Conservation (phyloP, 23 tunicate species). For the Ascidia mentula region DNA sequence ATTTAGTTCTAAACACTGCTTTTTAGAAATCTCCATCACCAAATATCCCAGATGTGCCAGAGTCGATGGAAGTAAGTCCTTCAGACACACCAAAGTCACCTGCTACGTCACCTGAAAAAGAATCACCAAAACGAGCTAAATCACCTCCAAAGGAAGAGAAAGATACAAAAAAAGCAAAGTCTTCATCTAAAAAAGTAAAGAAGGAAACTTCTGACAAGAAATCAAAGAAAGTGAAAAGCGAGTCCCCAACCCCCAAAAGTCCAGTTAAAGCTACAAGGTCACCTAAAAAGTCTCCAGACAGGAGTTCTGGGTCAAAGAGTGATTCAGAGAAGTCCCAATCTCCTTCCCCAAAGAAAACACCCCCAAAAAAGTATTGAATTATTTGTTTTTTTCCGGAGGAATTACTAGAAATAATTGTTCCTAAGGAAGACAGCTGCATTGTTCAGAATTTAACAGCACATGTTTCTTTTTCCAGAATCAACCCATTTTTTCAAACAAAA, state of each 20-base stretch:
- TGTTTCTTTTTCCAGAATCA: conserved; percentile 8
- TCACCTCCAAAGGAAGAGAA: background rate
- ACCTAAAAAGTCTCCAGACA: conserved; percentile 2
- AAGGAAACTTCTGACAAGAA: background rate
- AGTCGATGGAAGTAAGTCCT: background rate
- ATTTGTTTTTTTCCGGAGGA: too few relatives aligned
- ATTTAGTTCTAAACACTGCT: too few relatives aligned
- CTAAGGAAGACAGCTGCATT: too few relatives aligned
- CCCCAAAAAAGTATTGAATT: too few relatives aligned
- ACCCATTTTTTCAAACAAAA: conserved; percentile 29
- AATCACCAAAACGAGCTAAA: background rate
- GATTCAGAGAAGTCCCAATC: too few relatives aligned
- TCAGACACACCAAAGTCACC: background rate
- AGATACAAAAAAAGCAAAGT: background rate
- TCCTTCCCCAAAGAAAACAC: background rate
- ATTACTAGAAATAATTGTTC: too few relatives aligned
- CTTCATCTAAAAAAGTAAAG: background rate
- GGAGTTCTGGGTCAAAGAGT: too few relatives aligned
- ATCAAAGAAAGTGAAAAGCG: background rate
- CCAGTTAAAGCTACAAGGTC: background rate
- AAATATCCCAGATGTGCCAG: too few relatives aligned
- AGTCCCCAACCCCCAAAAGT: background rate
- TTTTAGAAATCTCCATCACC: too few relatives aligned
- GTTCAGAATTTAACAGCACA: too few relatives aligned
- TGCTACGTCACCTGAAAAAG: background rate